Conservation (phyloP, 1,140 invertebrate genomes). For the Lepidostoma basale region DNA sequence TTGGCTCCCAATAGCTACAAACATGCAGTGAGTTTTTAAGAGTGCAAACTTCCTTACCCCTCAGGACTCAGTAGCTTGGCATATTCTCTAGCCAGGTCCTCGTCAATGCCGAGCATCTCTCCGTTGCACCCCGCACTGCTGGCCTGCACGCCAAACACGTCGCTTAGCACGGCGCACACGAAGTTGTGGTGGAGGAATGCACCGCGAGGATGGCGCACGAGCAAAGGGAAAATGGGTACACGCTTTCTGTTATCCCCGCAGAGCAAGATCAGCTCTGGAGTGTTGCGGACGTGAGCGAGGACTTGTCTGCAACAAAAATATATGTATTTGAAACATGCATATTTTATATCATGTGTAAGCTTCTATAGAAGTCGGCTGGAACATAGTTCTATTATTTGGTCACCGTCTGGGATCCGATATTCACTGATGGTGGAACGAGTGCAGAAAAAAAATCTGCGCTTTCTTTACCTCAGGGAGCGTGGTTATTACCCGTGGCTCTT, state of each 20-base stretch:
- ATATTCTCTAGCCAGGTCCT: constrained; percentile 75
- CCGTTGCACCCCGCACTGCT: constrained; percentile 64
- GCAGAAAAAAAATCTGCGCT: no score
- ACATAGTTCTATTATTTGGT: no score
- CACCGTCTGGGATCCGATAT: no score
- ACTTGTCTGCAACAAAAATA: constrained; percentile 67
- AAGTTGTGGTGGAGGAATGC: constrained; percentile 91
- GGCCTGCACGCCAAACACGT: constrained; percentile 91
- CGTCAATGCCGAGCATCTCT: constrained; percentile 82
- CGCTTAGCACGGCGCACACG: constrained; percentile 85
- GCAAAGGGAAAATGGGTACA: constrained; percentile 85
- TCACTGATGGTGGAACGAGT: no score
- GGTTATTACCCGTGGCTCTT: no score
- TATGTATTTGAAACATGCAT: no score
- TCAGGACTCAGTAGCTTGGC: constrained; percentile 78
- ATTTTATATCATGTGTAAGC: no score
- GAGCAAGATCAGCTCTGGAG: constrained; percentile 79
- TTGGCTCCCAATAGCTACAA: no score
- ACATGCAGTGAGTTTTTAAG: no score
- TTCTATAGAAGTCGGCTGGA: no score
- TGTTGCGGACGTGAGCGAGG: constrained; percentile 72
- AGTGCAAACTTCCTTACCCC: constrained; percentile 64
- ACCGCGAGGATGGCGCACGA: constrained; percentile 80
- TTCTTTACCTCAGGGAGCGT: no score
- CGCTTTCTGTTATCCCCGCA: constrained; percentile 73